Base-by-base conservation (phyloP, 2,888 invertebrate genomes). In the Nemurella pictetii region DNA sequence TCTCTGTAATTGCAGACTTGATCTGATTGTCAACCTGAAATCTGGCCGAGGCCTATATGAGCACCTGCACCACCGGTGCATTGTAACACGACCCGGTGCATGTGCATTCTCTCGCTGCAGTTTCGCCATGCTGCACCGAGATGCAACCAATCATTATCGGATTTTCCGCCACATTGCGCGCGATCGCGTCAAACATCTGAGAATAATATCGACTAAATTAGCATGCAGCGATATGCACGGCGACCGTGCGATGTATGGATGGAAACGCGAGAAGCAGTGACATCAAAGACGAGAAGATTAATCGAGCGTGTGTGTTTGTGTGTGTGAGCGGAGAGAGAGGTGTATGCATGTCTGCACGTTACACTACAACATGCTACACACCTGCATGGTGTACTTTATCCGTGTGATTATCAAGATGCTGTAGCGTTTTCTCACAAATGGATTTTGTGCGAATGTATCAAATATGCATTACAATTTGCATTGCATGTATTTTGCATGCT, bases 111-210 rank as follows among this genome's bases (percentile, higher is more conserved):
- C 55, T 55, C 15, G 55, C 20, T 12, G 55, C n/a, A n/a, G n/a
- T n/a, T n/a, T n/a, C n/a, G n/a, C n/a, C n/a, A n/a, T n/a, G 74
- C 26, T 74, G 75, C 75, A 75, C 55, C 20, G 20, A 75, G 75
- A 28, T 28, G 27, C 27, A 75, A 75, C 29, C 9, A 75, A 75
- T 75, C 75, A 75, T 75, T 75, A 75, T 28, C 75, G 29, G 27
- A 75, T 75, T 75, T 25, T 2, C 75, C 1, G 27, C 75, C 25
- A 26, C 15, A 12, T 32, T 32, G 4, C 9, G n/a, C n/a, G n/a
- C n/a, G n/a, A n/a, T n/a, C n/a, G 55, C 55, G 55, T 55, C 55
- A 20, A 7, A 7, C 55, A 55, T 3, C 32, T 32, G 32, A 55
- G 55, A 55, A 55, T 2, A 55, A 20, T 20, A 55, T 55, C 9